Evolutionary conservation across 2,797 vertebrate species (phyloP), one percentile per base, ranked within the genome.

Genomic region (Sebastes steindachneri): DNA sequence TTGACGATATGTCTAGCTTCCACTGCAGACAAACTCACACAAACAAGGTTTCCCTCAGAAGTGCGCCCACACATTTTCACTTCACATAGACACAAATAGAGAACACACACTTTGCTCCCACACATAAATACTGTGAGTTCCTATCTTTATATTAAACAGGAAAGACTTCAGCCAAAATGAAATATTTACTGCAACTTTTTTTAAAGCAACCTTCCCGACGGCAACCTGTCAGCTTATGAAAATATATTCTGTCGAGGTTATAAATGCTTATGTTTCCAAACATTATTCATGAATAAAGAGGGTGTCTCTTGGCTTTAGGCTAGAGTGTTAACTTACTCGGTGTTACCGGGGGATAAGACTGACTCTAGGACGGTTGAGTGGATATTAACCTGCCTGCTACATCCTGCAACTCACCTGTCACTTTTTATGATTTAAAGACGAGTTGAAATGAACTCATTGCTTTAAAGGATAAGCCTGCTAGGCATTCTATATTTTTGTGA

Each of bases 161-260:
- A 71, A 58, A 55, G 59, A 76, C 71, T 84, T 80, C 15, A 64
- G 60, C 74, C 37, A 68, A 74, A 69, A 79, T 76, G 15, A 71
- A 86, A 80, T 76, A 82, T 85, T 77, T 65, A 78, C 64, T 41
- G 41, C 65, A 77, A 80, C 64, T 71, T 83, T 64, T 64, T 83
- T 60, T 55, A 68, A 60, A 66, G 65, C 68, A 73, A 86, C 79
- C 75, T 80, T 84, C 77, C 85, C 59, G 0, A 17, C 11, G 67
- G 83, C 86, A 71, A 72, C 55, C 69, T 83, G 82, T 73, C 62
- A 29, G 59, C 65, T 75, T 75, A 66, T 54, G 66, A 70, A 83
- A 76, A 81, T 76, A 19, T 72, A 77, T 75, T 68, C 64, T 23
- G 66, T 65, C 3, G 11, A 69, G 68, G 67, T 77, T 80, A 21